These are phyloP conservation scores for Cephus cinctus DNA, from an alignment of 1,140 invertebrate genomes.

Conservation along the genomic window DNA sequence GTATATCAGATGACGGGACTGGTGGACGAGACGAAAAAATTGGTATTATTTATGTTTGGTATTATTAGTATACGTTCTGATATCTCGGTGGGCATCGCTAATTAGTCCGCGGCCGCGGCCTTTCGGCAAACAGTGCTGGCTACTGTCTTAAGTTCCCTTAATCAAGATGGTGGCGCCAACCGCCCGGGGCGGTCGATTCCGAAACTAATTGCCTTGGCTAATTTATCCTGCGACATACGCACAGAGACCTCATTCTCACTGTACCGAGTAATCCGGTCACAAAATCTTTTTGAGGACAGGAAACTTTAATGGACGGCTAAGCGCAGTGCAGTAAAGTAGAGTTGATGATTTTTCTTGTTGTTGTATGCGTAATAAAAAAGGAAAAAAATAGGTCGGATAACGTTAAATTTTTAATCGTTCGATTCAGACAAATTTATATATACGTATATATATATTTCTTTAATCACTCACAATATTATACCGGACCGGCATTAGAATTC, in stretches of 20 bases:
- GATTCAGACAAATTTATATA: no score
- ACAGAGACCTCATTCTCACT: conserved; percentile 47
- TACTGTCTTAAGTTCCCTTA: conserved; percentile 50
- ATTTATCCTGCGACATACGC: conserved; percentile 54
- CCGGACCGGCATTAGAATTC: no score
- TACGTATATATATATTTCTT: no score
- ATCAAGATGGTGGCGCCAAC: conserved; percentile 57
- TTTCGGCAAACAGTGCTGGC: conserved; percentile 55
- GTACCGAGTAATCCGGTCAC: conserved; percentile 36
- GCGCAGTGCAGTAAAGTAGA: no score
- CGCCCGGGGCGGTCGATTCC: conserved; percentile 51
- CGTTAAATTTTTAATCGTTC: no score
- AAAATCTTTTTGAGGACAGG: conserved; percentile 25
- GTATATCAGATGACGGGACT: no score
- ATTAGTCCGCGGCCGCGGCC: conserved; percentile 50
- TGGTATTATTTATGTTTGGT: conserved; percentile 54
- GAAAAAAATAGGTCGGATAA: no score
- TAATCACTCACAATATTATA: no score
- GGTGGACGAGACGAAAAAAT: conserved; percentile 44
- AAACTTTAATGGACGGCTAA: not conserved
- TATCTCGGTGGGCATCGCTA: conserved; percentile 56
- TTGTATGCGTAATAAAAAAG: no score
- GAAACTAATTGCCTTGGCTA: conserved; percentile 56
- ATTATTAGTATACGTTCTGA: conserved; percentile 53
- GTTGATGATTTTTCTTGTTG: no score